phyloP scores from a whole-genome alignment of 2,888 invertebrate species.

The Plagodis dolabraria region DNA sequence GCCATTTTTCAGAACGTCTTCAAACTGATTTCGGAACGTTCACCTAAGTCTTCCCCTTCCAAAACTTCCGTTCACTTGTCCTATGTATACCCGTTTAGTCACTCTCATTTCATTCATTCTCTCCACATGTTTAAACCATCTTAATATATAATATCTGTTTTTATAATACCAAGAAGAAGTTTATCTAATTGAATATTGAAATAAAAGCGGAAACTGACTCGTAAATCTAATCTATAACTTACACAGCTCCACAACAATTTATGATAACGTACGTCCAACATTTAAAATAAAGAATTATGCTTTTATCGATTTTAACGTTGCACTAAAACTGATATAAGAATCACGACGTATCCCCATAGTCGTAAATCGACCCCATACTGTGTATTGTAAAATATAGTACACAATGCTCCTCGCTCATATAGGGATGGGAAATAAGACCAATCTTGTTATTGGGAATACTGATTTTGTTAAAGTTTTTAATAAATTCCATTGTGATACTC shows the following conservation, averaged over 20 bases:
- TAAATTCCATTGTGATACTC: too few relatives aligned
- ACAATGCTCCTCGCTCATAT: conserved; percentile 31
- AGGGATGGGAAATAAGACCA: conserved; percentile 16
- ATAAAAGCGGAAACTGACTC: conserved; percentile 8
- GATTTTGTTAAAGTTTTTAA: too few relatives aligned
- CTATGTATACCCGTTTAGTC: too few relatives aligned
- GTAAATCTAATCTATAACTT: conserved; percentile 25
- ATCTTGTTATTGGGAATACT: background rate
- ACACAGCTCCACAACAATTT: conserved; percentile 31
- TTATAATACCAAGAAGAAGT: background rate
- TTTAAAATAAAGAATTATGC: conserved; percentile 51
- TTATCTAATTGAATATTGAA: background rate
- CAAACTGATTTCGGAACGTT: too few relatives aligned
- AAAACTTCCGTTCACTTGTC: too few relatives aligned
- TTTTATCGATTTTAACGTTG: conserved; percentile 52
- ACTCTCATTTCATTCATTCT: too few relatives aligned
- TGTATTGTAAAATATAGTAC: conserved; percentile 30
- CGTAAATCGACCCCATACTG: conserved; percentile 53
- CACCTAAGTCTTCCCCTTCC: too few relatives aligned
- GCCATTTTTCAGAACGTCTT: too few relatives aligned
- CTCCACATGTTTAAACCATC: too few relatives aligned
- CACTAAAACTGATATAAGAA: conserved; percentile 50
- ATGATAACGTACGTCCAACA: conserved; percentile 34
- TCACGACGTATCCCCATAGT: conserved; percentile 47
- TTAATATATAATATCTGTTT: too few relatives aligned